A percentile compares a stretch with the other conserved stretches of the same genome.
These are phyloP conservation scores for Rousettus madagascariensis DNA, from an alignment of 2,797 vertebrate genomes.

Conservation along the genomic window DNA sequence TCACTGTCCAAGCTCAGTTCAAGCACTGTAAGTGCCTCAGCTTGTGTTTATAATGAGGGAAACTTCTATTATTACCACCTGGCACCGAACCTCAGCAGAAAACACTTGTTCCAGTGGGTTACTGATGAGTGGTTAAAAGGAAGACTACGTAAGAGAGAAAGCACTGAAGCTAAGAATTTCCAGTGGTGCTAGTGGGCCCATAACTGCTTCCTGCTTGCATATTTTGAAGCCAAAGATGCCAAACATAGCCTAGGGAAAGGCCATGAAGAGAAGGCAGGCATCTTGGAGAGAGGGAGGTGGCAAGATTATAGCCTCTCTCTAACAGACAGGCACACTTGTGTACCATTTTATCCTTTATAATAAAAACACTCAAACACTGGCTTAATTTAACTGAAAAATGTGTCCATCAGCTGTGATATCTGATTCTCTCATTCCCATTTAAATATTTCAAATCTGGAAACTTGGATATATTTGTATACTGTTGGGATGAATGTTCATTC, in stretches of 20 bases:
- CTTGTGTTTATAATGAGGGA: background rate
- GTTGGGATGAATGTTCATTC: background rate
- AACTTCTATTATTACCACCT: background rate
- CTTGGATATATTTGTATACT: background rate
- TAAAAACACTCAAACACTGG: background rate
- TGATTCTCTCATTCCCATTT: background rate
- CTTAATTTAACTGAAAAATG: constrained; percentile 1
- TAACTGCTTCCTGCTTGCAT: background rate
- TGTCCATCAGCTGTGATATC: background rate
- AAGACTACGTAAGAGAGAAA: background rate
- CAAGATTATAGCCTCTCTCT: no score
- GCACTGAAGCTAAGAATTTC: background rate
- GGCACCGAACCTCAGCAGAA: background rate
- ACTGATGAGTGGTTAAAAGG: background rate
- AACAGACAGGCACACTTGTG: background rate
- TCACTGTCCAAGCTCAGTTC: background rate
- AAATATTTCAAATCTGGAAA: constrained; percentile 13
- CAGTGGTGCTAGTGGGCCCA: background rate
- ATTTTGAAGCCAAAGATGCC: background rate
- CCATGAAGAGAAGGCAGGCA: background rate
- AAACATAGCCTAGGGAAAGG: background rate
- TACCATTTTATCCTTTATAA: background rate
- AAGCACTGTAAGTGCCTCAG: background rate
- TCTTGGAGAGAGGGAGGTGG: background rate
- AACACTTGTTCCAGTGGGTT: background rate